A percentile compares a stretch with the other conserved stretches of the same genome.
Conservation (phyloP, 2,797 vertebrate species). For the Darevskia nairensis region DNA sequence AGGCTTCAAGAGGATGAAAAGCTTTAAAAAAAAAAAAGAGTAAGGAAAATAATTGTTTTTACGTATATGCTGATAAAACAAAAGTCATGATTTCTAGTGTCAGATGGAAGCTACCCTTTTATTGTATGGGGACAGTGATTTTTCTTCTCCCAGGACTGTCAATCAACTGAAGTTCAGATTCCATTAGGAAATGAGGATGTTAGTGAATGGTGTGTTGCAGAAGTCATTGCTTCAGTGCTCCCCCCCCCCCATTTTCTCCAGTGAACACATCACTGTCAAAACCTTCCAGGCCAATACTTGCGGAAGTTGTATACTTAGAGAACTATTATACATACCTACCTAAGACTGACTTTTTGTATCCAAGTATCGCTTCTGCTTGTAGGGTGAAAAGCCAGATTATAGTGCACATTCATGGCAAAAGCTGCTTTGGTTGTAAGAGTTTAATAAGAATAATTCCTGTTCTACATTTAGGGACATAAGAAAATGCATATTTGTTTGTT, state of each 20-base stretch:
- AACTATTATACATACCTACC: background rate
- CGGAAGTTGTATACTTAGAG: constrained; percentile 40
- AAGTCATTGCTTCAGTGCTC: constrained; percentile 59
- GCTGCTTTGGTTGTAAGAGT: fast-evolving
- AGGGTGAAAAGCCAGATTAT: constrained; percentile 20
- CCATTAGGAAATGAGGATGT: constrained; percentile 72
- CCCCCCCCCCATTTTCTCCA: constrained; percentile 43
- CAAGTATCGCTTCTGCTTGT: constrained; percentile 9
- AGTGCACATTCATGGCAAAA: background rate
- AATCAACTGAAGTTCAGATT: constrained; percentile 65
- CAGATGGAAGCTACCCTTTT: constrained; percentile 40
- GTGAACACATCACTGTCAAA: constrained; percentile 59
- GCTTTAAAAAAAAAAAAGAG: background rate
- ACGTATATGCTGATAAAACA: constrained; percentile 9
- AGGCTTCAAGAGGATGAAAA: constrained; percentile 36
- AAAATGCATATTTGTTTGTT: background rate
- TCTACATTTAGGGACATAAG: background rate
- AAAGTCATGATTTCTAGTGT: constrained; percentile 43
- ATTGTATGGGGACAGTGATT: constrained; percentile 44
- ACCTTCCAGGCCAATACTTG: constrained; percentile 41
- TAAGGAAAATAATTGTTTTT: background rate
- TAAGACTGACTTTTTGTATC: constrained; percentile 7
- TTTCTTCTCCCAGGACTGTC: constrained; percentile 47
- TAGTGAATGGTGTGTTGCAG: constrained; percentile 66
- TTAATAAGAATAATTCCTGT: background rate